Percentiles rank a stretch among this genome's conserved stretches.
Evolutionary conservation across 2,888 invertebrate species (phyloP).

Genomic region (Leistus spinibarbis): DNA sequence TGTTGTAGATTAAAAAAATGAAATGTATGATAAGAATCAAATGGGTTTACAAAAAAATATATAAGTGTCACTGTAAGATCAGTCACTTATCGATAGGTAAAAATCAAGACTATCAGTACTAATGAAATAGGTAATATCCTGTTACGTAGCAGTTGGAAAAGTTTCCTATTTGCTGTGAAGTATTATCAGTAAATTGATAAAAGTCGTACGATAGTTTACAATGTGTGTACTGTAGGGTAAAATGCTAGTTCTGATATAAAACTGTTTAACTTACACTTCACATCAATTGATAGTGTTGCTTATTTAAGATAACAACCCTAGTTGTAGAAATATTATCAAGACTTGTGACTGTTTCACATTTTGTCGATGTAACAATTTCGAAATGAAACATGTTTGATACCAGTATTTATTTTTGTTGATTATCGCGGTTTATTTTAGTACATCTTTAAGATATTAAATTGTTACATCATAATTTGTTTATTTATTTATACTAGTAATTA

Average conservation of each 20-base stretch:
- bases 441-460: not conserved
- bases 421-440: not conserved
- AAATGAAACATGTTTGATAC: not conserved
- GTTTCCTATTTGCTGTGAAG: not conserved
- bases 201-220: too few relatives aligned
- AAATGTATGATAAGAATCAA: not conserved
- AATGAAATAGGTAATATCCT: not conserved
- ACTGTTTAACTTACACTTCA: too few relatives aligned
- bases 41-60: not conserved
- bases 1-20: too few relatives aligned
- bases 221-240: too few relatives aligned
- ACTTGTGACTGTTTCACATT: not conserved
- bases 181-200: not conserved
- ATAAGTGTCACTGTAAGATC: not conserved
- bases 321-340: not conserved
- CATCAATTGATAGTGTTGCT: not conserved
- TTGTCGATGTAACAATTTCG: not conserved
- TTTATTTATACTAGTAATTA: not conserved
- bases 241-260: too few relatives aligned
- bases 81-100: not conserved
- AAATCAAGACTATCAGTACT: not conserved
- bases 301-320: not conserved
- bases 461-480: not conserved
- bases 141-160: not conserved
- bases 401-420: not conserved